These are phyloP conservation scores for Acrobasis repandana DNA, from an alignment of 2,888 invertebrate genomes.

Conservation along the genomic window DNA sequence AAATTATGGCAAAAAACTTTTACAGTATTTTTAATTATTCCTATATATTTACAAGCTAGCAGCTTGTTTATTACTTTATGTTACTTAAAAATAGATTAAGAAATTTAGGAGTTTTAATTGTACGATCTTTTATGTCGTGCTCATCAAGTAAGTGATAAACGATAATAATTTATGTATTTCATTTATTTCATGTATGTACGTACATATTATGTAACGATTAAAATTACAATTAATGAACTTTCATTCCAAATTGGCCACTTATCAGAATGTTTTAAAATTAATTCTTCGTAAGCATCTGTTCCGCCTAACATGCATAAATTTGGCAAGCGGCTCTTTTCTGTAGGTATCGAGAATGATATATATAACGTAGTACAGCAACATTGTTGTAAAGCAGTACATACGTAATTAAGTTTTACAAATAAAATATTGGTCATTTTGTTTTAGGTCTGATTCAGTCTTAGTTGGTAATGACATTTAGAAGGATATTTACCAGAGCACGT, in stretches of 20 bases:
- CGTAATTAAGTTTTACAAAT: slow-evolving; percentile 25
- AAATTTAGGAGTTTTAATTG: not conserved
- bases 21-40: not conserved
- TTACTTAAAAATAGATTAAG: not conserved
- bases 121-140: slow-evolving; percentile 10
- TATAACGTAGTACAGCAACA: slow-evolving; percentile 20
- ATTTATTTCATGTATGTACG: not conserved
- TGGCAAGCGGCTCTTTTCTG: no score
- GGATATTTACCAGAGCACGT: slow-evolving; percentile 52
- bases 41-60: slow-evolving; percentile 3
- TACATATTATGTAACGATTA: not conserved
- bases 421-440: slow-evolving; percentile 45
- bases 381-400: slow-evolving; percentile 41
- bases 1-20: slow-evolving; percentile 5
- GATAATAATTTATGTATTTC: not conserved
- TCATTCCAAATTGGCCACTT: no score
- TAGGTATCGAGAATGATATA: no score
- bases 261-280: no score
- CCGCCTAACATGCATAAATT: no score
- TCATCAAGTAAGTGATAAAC: not conserved
- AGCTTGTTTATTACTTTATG: not conserved
- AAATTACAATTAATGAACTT: not conserved
- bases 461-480: slow-evolving; percentile 52
- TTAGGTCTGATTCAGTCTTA: slow-evolving; percentile 43
- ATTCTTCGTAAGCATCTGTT: no score